Base-by-base conservation (phyloP, 2,797 vertebrate genomes). In the Liasis olivaceus region DNA sequence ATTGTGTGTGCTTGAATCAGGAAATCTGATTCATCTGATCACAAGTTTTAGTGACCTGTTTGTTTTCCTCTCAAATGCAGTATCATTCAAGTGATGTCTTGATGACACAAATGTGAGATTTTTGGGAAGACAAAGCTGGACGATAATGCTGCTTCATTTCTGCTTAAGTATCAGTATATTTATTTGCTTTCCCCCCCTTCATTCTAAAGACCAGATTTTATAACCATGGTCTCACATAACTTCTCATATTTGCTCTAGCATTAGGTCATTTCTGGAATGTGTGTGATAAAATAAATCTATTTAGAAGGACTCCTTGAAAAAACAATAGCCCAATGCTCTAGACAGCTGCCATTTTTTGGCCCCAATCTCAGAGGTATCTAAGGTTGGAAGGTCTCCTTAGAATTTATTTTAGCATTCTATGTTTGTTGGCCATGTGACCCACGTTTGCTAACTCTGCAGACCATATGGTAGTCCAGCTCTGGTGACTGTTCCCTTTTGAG, bases 211-310 rank as follows among this genome's bases (percentile, higher is more conserved):
- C 95, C 77, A 94, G 93, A 88, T 60, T 95, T 36, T 56, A 77
- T 91, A 60, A 92, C 95, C 92, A 85, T 56, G 77, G 91, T 94
- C 92, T 96, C 95, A 94, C 86, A 95, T 94, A 96, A 81, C 62
- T 88, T 94, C 51, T 62, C 95, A 94, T 96, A 94, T 96, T 97
- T 97, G 96, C 93, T 92, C 91, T 97, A 94, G 90, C 81, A 86
- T 94, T 72, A 56, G 69, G 95, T 92, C 86, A 97, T 97, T 96
- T 96, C 93, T 96, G 97, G 96, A 91, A 97, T 97, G 96, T 0
- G 54, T 85, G 93, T 95, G 85, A 95, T 94, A 96, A 96, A 97
- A 97, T 96, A 95, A 95, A 96, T 96, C 91, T 91, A 91, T 94
- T 95, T 93, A 93, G 85, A 96, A 94, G 91, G 97, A 95, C 15